Conservation (phyloP, 2,113 vertebrate genomes). For the Lamprotornis superbus region DNA sequence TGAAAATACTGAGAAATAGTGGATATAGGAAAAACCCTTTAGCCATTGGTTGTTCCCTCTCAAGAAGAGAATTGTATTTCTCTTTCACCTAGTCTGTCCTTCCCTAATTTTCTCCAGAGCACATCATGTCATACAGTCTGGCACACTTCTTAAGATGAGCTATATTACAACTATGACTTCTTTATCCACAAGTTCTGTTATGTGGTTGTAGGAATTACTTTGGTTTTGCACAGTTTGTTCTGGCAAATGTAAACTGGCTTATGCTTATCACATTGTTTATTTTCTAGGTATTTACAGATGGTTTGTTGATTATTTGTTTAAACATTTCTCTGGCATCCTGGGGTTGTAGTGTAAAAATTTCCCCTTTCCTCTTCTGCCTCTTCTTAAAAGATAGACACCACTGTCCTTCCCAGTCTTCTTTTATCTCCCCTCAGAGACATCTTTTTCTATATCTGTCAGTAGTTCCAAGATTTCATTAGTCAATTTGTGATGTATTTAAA, state of each 20-base stretch:
- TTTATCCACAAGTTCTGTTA: conserved; percentile 24
- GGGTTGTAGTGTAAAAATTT: background rate
- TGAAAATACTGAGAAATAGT: background rate
- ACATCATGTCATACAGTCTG: background rate
- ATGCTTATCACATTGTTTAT: conserved; percentile 33
- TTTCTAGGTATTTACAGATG: conserved; percentile 63
- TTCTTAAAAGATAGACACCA: background rate
- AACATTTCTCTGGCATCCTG: conserved; percentile 7
- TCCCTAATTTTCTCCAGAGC: background rate
- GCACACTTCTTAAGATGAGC: background rate
- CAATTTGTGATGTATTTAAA: background rate
- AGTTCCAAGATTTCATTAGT: background rate
- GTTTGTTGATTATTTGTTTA: conserved; percentile 52
- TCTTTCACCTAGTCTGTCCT: background rate
- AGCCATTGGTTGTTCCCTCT: background rate
- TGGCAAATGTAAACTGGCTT: conserved; percentile 35
- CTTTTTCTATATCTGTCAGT: background rate
- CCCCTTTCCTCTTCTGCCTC: background rate
- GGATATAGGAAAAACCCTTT: background rate
- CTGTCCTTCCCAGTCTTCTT: background rate
- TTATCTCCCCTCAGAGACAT: background rate
- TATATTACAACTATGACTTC: background rate
- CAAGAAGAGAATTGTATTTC: background rate
- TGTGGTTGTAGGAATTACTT: conserved; percentile 23
- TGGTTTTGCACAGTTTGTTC: conserved; percentile 57